Percentiles rank a stretch among this genome's conserved stretches.
These are phyloP conservation scores for Lophius americanus DNA, from an alignment of 2,797 vertebrate species.

Conservation along the genomic window DNA sequence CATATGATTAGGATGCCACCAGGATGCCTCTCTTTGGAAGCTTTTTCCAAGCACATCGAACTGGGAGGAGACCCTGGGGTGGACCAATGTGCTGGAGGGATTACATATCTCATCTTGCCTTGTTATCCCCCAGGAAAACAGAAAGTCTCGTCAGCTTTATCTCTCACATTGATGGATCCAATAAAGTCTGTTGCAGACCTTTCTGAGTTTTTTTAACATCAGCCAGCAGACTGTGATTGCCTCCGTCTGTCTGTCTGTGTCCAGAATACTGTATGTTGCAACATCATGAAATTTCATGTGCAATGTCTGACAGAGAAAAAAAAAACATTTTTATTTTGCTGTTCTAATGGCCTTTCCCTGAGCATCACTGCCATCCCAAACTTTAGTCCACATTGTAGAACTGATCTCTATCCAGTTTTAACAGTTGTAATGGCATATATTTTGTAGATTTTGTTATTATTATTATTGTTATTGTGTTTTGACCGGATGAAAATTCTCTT, in stretches of 20 bases:
- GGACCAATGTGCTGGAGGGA: neutral
- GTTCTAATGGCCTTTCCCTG: constrained; percentile 21
- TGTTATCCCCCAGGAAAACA: no score
- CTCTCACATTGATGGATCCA: constrained; percentile 37
- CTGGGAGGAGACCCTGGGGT: no score
- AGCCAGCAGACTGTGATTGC: constrained; percentile 25
- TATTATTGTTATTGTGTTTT: neutral
- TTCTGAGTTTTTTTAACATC: constrained; percentile 16
- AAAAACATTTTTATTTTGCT: constrained; percentile 22
- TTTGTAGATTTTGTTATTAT: constrained; percentile 4
- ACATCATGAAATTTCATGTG: constrained; percentile 21
- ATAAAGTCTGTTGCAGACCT: constrained; percentile 5
- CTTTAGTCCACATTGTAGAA: constrained; percentile 15
- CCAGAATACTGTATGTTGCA: constrained; percentile 19
- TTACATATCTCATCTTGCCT: neutral
- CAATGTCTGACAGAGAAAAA: constrained; percentile 15
- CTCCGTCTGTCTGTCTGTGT: constrained; percentile 8
- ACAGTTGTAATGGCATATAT: constrained; percentile 17
- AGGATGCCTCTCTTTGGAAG: no score
- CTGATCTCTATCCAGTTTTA: constrained; percentile 15
- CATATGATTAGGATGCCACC: no score
- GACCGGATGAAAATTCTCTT: neutral
- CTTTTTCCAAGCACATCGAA: no score
- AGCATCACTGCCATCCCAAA: constrained; percentile 25
- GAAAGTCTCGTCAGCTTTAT: constrained; percentile 36